Evolutionary conservation across 2,113 vertebrate genomes (phyloP).

Genomic region (Syngnathus scovelli): DNA sequence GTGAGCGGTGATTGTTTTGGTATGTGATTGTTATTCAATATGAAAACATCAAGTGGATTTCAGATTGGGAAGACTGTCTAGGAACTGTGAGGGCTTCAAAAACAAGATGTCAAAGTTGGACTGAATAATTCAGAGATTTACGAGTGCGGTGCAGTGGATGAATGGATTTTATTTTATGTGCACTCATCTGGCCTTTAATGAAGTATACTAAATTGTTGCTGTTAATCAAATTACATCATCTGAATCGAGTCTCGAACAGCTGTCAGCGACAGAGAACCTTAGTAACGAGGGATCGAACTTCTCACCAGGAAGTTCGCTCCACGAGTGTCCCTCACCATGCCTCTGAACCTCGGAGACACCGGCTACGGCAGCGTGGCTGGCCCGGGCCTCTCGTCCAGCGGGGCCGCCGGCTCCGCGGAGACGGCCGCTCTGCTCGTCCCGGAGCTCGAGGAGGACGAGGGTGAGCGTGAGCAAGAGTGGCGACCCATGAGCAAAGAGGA

Average conservation of each 20-base stretch:
- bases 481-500: conserved; percentile 55
- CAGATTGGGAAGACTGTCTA: background rate
- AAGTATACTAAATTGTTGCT: no score
- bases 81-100: background rate
- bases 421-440: conserved; percentile 52
- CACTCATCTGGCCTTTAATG: no score
- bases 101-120: no score
- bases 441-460: background rate
- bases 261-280: background rate
- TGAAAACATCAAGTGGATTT: background rate
- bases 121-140: no score
- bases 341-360: conserved; percentile 52
- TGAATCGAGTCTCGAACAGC: conserved; percentile 11
- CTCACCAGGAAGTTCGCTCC: no score
- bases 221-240: background rate
- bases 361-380: conserved; percentile 42
- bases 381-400: conserved; percentile 4
- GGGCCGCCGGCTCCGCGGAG: conserved; percentile 38
- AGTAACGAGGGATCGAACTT: background rate
- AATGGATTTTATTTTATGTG: no score
- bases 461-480: conserved; percentile 13
- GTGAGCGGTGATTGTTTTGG: conserved; percentile 31
- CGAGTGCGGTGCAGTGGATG: no score
- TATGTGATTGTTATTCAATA: background rate
- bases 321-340: conserved; percentile 40